Evolutionary conservation across 1,140 invertebrate species (phyloP).

Genomic region (Cryptotermes secundus): DNA sequence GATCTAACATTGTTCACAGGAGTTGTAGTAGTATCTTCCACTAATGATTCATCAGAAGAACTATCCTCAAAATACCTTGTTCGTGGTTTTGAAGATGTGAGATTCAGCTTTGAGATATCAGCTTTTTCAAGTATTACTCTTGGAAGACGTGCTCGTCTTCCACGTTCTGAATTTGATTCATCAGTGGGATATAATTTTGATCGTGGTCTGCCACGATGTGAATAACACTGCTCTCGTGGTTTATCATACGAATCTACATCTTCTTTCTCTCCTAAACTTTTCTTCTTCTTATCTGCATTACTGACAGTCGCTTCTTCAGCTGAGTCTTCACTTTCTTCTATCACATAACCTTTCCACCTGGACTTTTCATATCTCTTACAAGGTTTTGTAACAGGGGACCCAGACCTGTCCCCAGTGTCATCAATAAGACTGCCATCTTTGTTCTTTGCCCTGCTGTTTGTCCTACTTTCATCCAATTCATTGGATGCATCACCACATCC

Average conservation of each 20-base stretch:
- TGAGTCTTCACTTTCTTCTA: slow-evolving; percentile 2
- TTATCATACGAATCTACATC: background rate
- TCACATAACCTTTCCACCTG: background rate
- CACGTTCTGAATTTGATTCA: background rate
- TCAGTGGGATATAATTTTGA: background rate
- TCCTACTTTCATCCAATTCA: background rate
- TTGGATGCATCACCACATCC: background rate
- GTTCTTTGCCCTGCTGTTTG: background rate
- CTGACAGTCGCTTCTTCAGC: background rate
- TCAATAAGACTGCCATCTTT: background rate
- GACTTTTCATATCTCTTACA: background rate
- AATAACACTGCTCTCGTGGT: background rate
- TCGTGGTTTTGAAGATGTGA: slow-evolving; percentile 36
- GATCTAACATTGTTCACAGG: background rate
- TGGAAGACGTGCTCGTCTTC: slow-evolving; percentile 32
- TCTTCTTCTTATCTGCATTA: too few relatives aligned
- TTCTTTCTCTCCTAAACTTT: background rate
- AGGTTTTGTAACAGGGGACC: background rate
- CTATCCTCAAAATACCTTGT: background rate
- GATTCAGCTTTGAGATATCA: slow-evolving; percentile 43
- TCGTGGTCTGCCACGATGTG: background rate
- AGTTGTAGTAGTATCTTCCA: background rate
- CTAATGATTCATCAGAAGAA: background rate
- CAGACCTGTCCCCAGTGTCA: slow-evolving; percentile 13
- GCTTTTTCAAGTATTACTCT: slow-evolving; percentile 44